Base-by-base conservation (phyloP, 2,113 vertebrate genomes). In the Grammomys surdaster region DNA sequence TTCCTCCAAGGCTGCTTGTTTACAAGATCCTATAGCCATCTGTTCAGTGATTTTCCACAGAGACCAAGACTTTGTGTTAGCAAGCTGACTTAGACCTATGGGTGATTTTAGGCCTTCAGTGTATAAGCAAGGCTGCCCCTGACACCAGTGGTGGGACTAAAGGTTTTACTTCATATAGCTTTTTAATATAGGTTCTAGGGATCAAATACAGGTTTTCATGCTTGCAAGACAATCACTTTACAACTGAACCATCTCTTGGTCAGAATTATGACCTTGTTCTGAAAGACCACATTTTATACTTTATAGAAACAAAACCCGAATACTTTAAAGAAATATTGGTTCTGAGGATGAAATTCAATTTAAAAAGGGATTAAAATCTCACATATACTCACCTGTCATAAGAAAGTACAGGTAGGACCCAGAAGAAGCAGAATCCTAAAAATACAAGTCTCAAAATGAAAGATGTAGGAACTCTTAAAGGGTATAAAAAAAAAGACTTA, bases 311-410 rank as follows among this genome's bases (percentile, higher is more conserved):
- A 36, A 91, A 77, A 80, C 11, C 11, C 36, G 78, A 75, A 36
- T 69, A 33, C 28, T 48, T 63, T 69, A 73, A 51, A 67, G 43
- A 84, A 86, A 63, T 19, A 69, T 40, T 46, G 5, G 24, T 90
- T 90, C 13, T 26, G 33, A 0, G 22, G 17, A 43, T 4, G 56
- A 89, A 93, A 5, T 46, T 33, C 36, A 14, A 7, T 6, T 6
- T 36, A 40, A 48, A 80, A 33, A 6, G 51, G 24, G 40, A 36
- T 14, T 31, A 88, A 54, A 72, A 11, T 43, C 33, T 87, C 24
- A 33, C 7, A 10, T n/a, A 56, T 28, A 33, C 1, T 33, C 31
- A 73, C 8, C 8, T 0, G 33, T 0, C 5, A 33, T 3, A 93
- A 4, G 0, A 22, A 14, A 80, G 4, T 2, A 3, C 7, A 11